Conservation (phyloP, 2,888 invertebrate species). For the Ceramica pisi region DNA sequence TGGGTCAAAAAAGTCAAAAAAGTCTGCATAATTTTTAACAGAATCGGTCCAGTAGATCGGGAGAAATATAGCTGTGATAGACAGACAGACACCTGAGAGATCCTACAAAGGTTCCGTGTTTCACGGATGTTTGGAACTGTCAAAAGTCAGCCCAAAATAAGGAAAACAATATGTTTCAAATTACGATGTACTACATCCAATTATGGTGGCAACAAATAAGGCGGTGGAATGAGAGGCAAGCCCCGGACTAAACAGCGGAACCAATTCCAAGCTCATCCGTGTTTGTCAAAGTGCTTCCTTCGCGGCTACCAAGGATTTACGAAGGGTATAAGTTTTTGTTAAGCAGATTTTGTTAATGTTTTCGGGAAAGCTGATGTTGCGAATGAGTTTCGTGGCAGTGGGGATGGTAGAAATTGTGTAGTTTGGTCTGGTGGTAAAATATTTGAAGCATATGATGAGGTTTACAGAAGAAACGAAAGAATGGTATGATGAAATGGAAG, state of each 20-base stretch:
- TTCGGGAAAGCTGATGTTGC: too few species aligned
- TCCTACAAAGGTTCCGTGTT: too few species aligned
- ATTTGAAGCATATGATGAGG: too few species aligned
- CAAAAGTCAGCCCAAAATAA: constrained; percentile 20
- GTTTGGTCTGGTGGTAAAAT: too few species aligned
- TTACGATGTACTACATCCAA: constrained; percentile 73
- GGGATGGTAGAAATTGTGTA: too few species aligned
- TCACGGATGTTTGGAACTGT: too few species aligned
- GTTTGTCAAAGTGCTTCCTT: constrained; percentile 87
- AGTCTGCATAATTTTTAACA: too few species aligned
- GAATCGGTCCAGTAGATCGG: too few species aligned
- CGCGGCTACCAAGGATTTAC: constrained; percentile 69
- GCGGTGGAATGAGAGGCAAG: constrained; percentile 76
- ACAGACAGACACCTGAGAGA: too few species aligned
- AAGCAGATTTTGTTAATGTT: constrained; percentile 38
- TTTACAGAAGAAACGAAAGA: neutral
- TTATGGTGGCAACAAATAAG: constrained; percentile 78
- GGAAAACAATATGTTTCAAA: constrained; percentile 64
- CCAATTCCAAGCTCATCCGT: constrained; percentile 87
- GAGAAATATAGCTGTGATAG: too few species aligned
- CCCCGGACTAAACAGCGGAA: constrained; percentile 86
- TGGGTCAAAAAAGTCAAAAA: too few species aligned
- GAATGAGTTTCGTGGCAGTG: too few species aligned
- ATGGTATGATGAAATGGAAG: neutral
- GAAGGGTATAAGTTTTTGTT: constrained; percentile 57